Conservation (phyloP, 1,140 invertebrate species). For the Nephila pilipes region DNA sequence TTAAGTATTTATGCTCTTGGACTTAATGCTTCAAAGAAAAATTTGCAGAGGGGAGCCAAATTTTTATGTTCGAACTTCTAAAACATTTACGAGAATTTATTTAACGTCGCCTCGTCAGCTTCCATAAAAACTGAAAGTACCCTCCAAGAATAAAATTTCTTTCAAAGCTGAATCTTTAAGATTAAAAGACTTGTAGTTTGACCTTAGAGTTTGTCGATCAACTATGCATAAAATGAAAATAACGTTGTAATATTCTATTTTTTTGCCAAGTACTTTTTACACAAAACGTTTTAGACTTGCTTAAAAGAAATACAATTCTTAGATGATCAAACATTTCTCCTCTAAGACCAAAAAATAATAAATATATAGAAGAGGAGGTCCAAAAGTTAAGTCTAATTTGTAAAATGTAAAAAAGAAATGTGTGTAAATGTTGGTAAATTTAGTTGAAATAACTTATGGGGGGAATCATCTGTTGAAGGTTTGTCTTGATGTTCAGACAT, state of each 20-base stretch:
- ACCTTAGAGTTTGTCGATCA: constrained; percentile 24
- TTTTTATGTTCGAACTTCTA: constrained; percentile 45
- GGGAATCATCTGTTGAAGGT: too few relatives aligned
- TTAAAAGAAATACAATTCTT: background rate
- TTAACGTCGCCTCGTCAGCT: constrained; percentile 42
- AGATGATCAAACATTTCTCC: background rate
- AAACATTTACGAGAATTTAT: constrained; percentile 55
- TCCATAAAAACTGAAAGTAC: constrained; percentile 48
- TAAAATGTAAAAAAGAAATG: too few relatives aligned
- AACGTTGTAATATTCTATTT: background rate
- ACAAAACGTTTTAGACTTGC: background rate
- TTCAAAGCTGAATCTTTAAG: constrained; percentile 36
- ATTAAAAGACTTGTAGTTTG: constrained; percentile 46
- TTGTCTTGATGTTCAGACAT: too few relatives aligned
- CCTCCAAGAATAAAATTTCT: constrained; percentile 33
- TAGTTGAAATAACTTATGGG: too few relatives aligned
- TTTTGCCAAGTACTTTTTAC: background rate
- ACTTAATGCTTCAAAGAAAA: constrained; percentile 27
- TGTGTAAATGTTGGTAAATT: too few relatives aligned
- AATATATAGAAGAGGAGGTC: too few relatives aligned
- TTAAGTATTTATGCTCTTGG: constrained; percentile 52
- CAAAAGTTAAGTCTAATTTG: too few relatives aligned
- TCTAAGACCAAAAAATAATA: too few relatives aligned
- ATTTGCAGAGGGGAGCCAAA: constrained; percentile 1
- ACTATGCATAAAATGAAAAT: constrained; percentile 45